Percentiles rank a stretch among this genome's conserved stretches.
phyloP scores from a whole-genome alignment of 2,888 invertebrate genomes.

The Philaethria dido region DNA sequence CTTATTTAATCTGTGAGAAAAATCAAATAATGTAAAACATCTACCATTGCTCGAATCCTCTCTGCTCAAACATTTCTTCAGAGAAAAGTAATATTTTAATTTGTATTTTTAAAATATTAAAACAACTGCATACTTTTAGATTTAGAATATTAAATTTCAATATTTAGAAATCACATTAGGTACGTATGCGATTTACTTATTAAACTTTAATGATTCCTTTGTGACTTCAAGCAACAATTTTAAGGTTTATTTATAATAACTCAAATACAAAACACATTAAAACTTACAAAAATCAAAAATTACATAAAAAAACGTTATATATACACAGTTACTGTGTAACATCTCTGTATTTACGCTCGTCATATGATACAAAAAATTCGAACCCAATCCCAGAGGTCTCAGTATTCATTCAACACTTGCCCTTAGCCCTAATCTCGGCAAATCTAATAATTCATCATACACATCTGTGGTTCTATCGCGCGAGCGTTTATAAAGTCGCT shows the following conservation, averaged over 20 bases:
- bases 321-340: no score
- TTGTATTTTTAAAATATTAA: not conserved
- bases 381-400: conserved; percentile 30
- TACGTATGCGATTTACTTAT: no score
- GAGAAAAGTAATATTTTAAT: no score
- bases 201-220: no score
- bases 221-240: no score
- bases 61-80: no score
- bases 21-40: not conserved
- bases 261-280: no score
- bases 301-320: not conserved
- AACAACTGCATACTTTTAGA: no score
- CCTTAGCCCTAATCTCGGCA: conserved; percentile 57
- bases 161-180: no score
- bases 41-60: not conserved
- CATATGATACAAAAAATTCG: conserved; percentile 1
- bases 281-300: no score
- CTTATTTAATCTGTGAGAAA: not conserved
- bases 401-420: conserved; percentile 43
- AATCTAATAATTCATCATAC: conserved; percentile 75
- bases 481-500: conserved; percentile 66
- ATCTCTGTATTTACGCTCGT: not conserved
- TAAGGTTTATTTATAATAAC: no score
- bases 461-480: conserved; percentile 64
- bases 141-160: no score